A percentile compares a stretch with the other conserved stretches of the same genome.
These are phyloP conservation scores for Misgurnus mizolepis DNA, from an alignment of 2,113 vertebrate species.

Conservation along the genomic window DNA sequence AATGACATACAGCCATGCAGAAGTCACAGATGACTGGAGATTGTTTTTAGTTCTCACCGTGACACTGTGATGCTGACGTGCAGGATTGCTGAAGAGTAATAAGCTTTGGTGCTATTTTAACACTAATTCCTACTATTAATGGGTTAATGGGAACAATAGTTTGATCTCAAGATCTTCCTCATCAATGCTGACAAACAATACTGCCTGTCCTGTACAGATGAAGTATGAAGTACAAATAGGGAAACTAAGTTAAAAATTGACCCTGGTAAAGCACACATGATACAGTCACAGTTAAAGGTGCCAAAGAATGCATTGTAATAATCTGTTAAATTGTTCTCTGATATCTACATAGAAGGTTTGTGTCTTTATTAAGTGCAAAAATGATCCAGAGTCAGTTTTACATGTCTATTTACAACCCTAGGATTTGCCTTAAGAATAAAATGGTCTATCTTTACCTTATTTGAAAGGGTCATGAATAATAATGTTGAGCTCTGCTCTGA, in stretches of 20 bases:
- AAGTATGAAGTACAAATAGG: constrained; percentile 10
- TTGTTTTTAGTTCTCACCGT: constrained; percentile 16
- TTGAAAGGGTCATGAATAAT: too few species aligned
- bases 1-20: constrained; percentile 25
- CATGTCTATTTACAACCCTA: too few species aligned
- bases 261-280: constrained; percentile 52
- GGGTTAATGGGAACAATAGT: constrained; percentile 42
- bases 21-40: neutral
- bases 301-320: neutral
- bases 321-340: too few species aligned
- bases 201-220: constrained; percentile 49
- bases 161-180: neutral
- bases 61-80: constrained; percentile 13
- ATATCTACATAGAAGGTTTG: too few species aligned
- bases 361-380: too few species aligned
- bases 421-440: too few species aligned
- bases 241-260: constrained; percentile 50
- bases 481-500: too few species aligned
- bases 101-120: constrained; percentile 70
- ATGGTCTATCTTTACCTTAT: too few species aligned
- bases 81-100: constrained; percentile 58
- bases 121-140: constrained; percentile 61
- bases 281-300: constrained; percentile 1
- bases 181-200: neutral
- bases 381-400: too few species aligned